Percentiles rank a stretch among this genome's conserved stretches.
Conservation (phyloP, 2,888 invertebrate species). For the Enchytraeus crypticus region DNA sequence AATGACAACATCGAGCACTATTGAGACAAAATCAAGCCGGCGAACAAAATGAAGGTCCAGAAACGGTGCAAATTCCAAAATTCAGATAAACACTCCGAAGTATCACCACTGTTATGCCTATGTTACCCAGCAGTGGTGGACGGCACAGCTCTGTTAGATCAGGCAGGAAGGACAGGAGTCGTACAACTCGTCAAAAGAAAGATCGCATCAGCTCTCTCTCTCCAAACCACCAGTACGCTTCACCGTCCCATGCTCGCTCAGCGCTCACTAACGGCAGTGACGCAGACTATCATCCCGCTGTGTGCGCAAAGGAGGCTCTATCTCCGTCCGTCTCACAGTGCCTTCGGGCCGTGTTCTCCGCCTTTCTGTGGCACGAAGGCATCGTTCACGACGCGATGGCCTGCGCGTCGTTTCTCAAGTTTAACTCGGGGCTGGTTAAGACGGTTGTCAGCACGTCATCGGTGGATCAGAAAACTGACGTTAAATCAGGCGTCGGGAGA, state of each 20-base stretch:
- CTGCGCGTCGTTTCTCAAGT: constrained; percentile 89
- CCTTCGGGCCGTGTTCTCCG: constrained; percentile 86
- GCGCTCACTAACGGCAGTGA: no score
- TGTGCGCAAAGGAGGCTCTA: constrained; percentile 65
- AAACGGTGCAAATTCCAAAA: no score
- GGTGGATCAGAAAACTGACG: background rate
- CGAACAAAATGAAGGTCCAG: no score
- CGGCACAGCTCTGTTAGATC: constrained; percentile 41
- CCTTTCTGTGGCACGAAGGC: constrained; percentile 93
- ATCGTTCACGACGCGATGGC: constrained; percentile 97
- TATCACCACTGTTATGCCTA: no score
- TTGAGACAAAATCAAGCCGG: no score
- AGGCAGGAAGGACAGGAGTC: constrained; percentile 53
- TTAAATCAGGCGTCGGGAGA: no score
- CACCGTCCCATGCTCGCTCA: background rate
- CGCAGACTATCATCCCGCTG: no score
- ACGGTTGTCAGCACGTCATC: constrained; percentile 9
- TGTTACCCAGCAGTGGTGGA: background rate
- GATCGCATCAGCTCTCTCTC: constrained; percentile 48
- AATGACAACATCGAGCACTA: no score
- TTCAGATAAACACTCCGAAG: no score
- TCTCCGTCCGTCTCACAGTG: constrained; percentile 87
- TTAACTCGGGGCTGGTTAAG: constrained; percentile 52
- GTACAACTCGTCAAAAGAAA: constrained; percentile 46
- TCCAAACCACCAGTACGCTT: constrained; percentile 33